Evolutionary conservation across 2,888 invertebrate species (phyloP).

Genomic region (Sarcophaga carnaria): DNA sequence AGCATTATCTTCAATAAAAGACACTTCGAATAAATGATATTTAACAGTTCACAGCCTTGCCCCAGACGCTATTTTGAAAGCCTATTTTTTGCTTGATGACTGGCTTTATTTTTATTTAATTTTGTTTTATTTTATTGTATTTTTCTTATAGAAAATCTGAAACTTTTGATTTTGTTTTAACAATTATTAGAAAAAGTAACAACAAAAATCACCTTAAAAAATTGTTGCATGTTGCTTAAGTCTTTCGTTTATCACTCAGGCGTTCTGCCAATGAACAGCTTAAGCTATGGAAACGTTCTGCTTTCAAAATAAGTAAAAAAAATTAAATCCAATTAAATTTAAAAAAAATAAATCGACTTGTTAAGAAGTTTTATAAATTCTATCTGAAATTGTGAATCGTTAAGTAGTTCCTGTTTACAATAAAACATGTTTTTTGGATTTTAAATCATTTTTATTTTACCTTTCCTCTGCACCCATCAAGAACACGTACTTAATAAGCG

Average conservation of each 20-base stretch:
- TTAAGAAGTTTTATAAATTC: slow-evolving; percentile 32
- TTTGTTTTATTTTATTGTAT: too few relatives aligned
- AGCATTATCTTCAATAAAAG: too few relatives aligned
- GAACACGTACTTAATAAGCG: not conserved
- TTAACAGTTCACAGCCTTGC: too few relatives aligned
- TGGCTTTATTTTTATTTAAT: too few relatives aligned
- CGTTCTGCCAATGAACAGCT: not conserved
- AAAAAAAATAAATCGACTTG: slow-evolving; percentile 37
- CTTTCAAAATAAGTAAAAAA: slow-evolving; percentile 6
- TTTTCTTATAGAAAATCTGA: too few relatives aligned
- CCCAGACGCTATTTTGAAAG: too few relatives aligned
- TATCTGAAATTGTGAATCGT: slow-evolving; percentile 37
- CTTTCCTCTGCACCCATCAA: not conserved
- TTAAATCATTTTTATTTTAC: slow-evolving; percentile 32
- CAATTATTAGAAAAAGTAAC: too few relatives aligned
- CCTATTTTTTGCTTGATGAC: too few relatives aligned
- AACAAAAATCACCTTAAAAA: too few relatives aligned
- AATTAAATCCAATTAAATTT: too few relatives aligned
- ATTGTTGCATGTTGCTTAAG: slow-evolving; percentile 10
- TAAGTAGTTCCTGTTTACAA: slow-evolving; percentile 59
- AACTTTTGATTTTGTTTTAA: too few relatives aligned
- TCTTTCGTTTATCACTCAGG: not conserved
- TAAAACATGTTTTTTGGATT: slow-evolving; percentile 34
- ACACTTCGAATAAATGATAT: too few relatives aligned
- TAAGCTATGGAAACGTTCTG: not conserved